Base-by-base conservation (phyloP, 2,113 vertebrate genomes). In the Dinomys branickii region DNA sequence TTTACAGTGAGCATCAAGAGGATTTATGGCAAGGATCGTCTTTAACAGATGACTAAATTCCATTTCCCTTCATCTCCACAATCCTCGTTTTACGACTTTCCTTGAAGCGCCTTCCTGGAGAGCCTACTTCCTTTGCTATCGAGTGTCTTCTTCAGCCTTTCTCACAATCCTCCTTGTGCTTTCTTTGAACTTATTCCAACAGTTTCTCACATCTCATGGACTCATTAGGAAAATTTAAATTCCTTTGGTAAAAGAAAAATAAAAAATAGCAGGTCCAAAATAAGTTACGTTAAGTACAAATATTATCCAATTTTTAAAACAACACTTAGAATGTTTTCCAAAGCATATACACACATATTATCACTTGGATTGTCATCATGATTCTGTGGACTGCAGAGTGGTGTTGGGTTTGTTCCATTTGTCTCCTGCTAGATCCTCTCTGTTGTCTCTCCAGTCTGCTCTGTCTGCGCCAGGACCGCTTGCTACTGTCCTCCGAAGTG, bases 171-270 rank as follows among this genome's bases (percentile, higher is more conserved):
- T 85, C 73, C 82, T 54, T 80, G 88, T 84, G 75, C 82, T 96
- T 94, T 94, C 92, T 98, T 95, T 95, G 92, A 98, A 96, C 85
- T 52, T 35, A 41, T 83, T 94, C 94, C 95, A 95, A 71, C 30
- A 1, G 16, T 26, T 88, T 82, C 69, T 97, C 52, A n/a, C 84
- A 87, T 92, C 85, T 92, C 90, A 85, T 10, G 81, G 71, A 84
- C 91, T 94, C 91, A 95, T 97, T 95, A 83, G 82, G 50, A 94
- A 94, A 92, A 85, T 84, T 44, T 30, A 77, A 85, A 92, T 94
- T 85, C 82, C 30, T 41, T 84, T 41, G 35, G 61, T 91, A 85
- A 95, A 77, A 83, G 35, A 92, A 97, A 75, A 59, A 88, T 61
- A 93, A 96, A 87, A 86, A 80, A 84, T 65, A 83, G 41, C 24